These are phyloP conservation scores for Drosophila picticornis DNA, from an alignment of 2,888 invertebrate species.

Conservation along the genomic window DNA sequence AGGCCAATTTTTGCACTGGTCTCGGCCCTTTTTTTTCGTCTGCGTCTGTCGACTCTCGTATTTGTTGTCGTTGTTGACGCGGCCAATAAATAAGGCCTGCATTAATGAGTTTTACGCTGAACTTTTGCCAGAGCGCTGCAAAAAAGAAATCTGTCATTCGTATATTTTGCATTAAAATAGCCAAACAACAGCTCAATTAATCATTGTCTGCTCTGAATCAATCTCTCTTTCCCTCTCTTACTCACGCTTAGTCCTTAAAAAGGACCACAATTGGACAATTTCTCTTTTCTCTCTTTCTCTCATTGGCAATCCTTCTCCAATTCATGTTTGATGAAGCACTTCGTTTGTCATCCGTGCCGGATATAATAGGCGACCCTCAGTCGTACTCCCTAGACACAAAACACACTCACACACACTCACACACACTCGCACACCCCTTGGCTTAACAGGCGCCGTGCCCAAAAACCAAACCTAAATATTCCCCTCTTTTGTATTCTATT, in stretches of 20 bases:
- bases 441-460: slow-evolving; percentile 42
- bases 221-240: slow-evolving; percentile 29
- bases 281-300: background rate
- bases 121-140: slow-evolving; percentile 16
- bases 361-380: slow-evolving; percentile 51
- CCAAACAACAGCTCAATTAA: slow-evolving; percentile 67
- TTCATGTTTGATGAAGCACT: slow-evolving; percentile 77
- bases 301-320: slow-evolving; percentile 29
- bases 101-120: slow-evolving; percentile 64
- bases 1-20: slow-evolving; percentile 63
- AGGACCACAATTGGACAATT: slow-evolving; percentile 39
- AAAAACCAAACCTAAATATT: slow-evolving; percentile 25
- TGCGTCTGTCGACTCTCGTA: slow-evolving; percentile 9
- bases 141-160: slow-evolving; percentile 14
- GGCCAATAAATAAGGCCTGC: slow-evolving; percentile 60
- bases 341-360: slow-evolving; percentile 41
- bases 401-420: background rate
- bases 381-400: slow-evolving; percentile 12
- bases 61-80: slow-evolving; percentile 56
- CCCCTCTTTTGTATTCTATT: slow-evolving; percentile 33
- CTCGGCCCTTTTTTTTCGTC: slow-evolving; percentile 11
- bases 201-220: slow-evolving; percentile 69
- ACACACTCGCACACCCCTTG: slow-evolving; percentile 1
- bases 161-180: slow-evolving; percentile 58
- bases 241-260: background rate